Percentiles rank a stretch among this genome's conserved stretches.
Conservation (phyloP, 2,797 vertebrate species). For the Manis pentadactyla region DNA sequence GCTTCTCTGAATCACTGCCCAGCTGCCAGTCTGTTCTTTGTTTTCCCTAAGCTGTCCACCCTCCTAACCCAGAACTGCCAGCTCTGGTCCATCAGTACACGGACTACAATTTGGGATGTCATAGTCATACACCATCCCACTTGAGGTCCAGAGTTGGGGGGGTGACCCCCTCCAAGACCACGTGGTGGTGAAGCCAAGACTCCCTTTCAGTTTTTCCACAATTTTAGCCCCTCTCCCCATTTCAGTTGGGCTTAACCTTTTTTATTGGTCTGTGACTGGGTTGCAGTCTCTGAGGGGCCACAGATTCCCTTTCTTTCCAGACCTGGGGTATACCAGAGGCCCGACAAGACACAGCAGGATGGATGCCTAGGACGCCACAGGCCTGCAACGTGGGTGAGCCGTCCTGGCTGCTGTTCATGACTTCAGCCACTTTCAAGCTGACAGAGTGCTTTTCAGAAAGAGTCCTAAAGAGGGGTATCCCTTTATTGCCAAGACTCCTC, state of each 20-base stretch:
- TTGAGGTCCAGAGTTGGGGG: conserved; percentile 11
- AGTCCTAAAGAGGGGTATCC: conserved; percentile 28
- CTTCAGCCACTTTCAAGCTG: conserved; percentile 68
- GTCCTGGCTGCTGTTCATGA: conserved; percentile 54
- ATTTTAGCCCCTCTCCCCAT: background rate
- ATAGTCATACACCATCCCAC: background rate
- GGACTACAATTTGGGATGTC: conserved; percentile 55
- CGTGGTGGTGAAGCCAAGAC: background rate
- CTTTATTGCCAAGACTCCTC: conserved; percentile 64
- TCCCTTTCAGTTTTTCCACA: background rate
- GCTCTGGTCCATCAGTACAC: conserved; percentile 27
- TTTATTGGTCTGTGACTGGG: background rate
- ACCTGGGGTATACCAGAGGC: conserved; percentile 1
- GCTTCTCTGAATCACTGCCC: conserved; percentile 36
- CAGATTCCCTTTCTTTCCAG: conserved; percentile 34
- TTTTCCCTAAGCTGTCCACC: background rate
- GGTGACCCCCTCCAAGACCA: background rate
- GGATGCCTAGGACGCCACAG: background rate
- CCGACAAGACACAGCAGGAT: conserved; percentile 71
- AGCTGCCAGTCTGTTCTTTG: conserved; percentile 51
- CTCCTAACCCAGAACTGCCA: conserved; percentile 50
- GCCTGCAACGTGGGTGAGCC: conserved; percentile 61
- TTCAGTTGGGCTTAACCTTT: background rate
- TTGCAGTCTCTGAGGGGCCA: background rate
- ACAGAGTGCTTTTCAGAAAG: conserved; percentile 65